phyloP scores from a whole-genome alignment of 2,888 invertebrate genomes.

The Sacculina carcini region DNA sequence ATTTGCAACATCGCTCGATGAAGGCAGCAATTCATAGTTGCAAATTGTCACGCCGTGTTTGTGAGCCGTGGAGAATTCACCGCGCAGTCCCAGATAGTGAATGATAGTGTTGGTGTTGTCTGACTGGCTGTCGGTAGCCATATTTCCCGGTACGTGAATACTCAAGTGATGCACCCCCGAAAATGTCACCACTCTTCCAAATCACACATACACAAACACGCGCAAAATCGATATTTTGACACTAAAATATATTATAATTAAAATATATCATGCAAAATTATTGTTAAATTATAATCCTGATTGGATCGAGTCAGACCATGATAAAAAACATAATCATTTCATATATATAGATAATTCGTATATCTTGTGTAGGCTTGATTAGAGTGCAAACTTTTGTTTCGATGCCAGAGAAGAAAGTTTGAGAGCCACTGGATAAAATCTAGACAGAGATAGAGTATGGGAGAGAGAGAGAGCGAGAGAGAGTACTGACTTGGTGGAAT shows the following conservation, averaged over 20 bases:
- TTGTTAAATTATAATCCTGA: too few relatives aligned
- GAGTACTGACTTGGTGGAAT: slow-evolving; percentile 54
- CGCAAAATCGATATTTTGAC: too few relatives aligned
- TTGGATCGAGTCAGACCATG: too few relatives aligned
- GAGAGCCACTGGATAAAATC: slow-evolving; percentile 9
- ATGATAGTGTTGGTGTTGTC: slow-evolving; percentile 49
- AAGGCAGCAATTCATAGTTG: slow-evolving; percentile 64
- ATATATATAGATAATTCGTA: neutral
- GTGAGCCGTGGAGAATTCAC: slow-evolving; percentile 62
- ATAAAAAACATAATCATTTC: too few relatives aligned
- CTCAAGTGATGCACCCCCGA: slow-evolving; percentile 65
- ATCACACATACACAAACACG: too few relatives aligned
- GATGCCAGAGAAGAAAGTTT: neutral
- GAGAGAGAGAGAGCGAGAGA: neutral
- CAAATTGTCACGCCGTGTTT: slow-evolving; percentile 74
- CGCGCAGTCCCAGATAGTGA: slow-evolving; percentile 80
- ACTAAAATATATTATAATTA: slow-evolving; percentile 14
- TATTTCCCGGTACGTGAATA: slow-evolving; percentile 68
- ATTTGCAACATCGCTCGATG: too few relatives aligned
- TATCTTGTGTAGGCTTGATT: neutral
- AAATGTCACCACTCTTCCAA: slow-evolving; percentile 58
- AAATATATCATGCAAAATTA: too few relatives aligned
- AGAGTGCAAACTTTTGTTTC: neutral
- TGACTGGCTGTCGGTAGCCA: slow-evolving; percentile 33
- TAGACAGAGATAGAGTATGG: slow-evolving; percentile 6